phyloP scores from a whole-genome alignment of 2,113 vertebrate species.

The Otolemur garnettii region DNA sequence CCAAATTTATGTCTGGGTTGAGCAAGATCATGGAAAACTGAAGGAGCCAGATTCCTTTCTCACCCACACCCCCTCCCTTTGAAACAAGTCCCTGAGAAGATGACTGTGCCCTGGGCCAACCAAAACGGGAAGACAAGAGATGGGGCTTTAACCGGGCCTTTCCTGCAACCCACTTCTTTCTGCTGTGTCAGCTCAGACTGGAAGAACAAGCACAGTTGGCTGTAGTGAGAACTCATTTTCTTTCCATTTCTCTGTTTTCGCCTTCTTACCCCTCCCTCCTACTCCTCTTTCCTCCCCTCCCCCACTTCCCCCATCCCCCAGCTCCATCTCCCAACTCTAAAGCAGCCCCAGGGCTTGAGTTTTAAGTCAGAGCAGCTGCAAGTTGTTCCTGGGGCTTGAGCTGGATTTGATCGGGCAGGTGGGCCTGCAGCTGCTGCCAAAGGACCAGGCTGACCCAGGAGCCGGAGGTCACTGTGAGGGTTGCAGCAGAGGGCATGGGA shows the following conservation, averaged over 20 bases:
- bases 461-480: conserved; percentile 65
- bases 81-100: conserved; percentile 81
- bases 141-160: conserved; percentile 80
- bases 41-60: conserved; percentile 84
- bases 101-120: conserved; percentile 82
- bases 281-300: not conserved
- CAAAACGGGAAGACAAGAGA: conserved; percentile 77
- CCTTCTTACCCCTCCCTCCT: not conserved
- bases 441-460: conserved; percentile 15
- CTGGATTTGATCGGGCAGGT: conserved; percentile 49
- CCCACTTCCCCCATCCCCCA: not conserved
- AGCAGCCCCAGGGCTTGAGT: not conserved
- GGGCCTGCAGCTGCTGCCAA: conserved; percentile 42
- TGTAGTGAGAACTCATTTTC: not conserved
- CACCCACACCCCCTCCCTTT: conserved; percentile 65
- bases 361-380: conserved; percentile 70
- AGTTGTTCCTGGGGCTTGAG: not conserved
- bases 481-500: conserved; percentile 73
- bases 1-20: conserved; percentile 84
- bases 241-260: conserved; percentile 4
- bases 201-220: conserved; percentile 66
- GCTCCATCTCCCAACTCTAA: not conserved
- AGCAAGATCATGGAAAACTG: conserved; percentile 86
- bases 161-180: conserved; percentile 55
- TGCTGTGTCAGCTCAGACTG: conserved; percentile 85